Evolutionary conservation across 2,113 vertebrate genomes (phyloP).

Genomic region (Phaetusa simplex): DNA sequence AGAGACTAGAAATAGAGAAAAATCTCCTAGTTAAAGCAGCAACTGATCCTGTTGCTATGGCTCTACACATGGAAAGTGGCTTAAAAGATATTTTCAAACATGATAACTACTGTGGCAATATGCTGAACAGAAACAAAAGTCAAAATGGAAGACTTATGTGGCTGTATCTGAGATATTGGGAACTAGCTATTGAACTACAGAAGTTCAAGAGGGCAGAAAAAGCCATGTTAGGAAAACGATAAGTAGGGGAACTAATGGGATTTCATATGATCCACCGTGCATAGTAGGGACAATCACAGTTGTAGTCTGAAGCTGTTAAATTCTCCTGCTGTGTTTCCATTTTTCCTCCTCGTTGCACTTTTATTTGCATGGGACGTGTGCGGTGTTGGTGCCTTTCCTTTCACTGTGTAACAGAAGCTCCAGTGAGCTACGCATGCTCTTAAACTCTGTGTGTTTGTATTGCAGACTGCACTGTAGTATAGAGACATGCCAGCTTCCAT

Average conservation of each 20-base stretch:
- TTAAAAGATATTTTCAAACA: constrained; percentile 91
- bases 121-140: constrained; percentile 83
- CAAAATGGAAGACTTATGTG: constrained; percentile 95
- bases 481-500: background rate
- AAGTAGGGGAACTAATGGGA: background rate
- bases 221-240: constrained; percentile 70
- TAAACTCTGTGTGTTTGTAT: background rate
- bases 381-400: constrained; percentile 15
- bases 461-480: background rate
- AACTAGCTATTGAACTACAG: constrained; percentile 82
- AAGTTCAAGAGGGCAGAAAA: constrained; percentile 85
- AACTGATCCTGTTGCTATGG: constrained; percentile 76
- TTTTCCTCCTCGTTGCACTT: background rate
- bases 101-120: constrained; percentile 86
- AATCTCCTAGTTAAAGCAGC: constrained; percentile 83
- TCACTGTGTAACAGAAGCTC: background rate
- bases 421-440: constrained; percentile 3
- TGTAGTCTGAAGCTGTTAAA: background rate
- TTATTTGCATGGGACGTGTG: background rate
- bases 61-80: constrained; percentile 82
- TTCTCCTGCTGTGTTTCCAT: background rate
- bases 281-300: background rate
- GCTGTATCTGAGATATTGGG: constrained; percentile 94
- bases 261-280: fast-evolving
- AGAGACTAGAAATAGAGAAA: constrained; percentile 87